phyloP scores from a whole-genome alignment of 2,113 vertebrate genomes.

The Psittacus erithacus region DNA sequence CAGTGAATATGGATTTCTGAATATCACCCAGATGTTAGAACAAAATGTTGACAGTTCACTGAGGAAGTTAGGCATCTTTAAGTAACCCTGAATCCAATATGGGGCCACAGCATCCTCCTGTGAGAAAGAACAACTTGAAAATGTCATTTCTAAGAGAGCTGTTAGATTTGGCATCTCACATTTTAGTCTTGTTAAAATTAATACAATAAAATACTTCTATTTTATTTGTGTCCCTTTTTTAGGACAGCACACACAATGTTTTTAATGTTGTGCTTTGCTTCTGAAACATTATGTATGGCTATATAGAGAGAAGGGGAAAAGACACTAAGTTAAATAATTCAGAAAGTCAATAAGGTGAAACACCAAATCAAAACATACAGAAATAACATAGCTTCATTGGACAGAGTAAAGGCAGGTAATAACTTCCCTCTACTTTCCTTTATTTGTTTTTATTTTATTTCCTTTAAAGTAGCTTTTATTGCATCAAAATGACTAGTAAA shows the following conservation, averaged over 20 bases:
- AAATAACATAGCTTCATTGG: rapidly evolving
- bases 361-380: background rate
- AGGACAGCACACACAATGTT: background rate
- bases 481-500: background rate
- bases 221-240: background rate
- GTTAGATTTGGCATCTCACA: background rate
- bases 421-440: background rate
- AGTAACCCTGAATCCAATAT: background rate
- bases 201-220: background rate
- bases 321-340: background rate
- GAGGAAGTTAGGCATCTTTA: background rate
- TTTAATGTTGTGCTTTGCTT: background rate
- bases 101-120: background rate
- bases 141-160: background rate
- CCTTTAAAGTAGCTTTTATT: background rate
- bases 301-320: background rate
- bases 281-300: background rate
- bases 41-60: background rate
- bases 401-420: background rate
- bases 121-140: background rate
- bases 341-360: background rate
- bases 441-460: background rate
- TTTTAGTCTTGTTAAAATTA: background rate
- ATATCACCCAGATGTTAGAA: background rate
- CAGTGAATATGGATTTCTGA: background rate